Conservation (phyloP, 2,113 vertebrate species). For the Pelobates fuscus region DNA sequence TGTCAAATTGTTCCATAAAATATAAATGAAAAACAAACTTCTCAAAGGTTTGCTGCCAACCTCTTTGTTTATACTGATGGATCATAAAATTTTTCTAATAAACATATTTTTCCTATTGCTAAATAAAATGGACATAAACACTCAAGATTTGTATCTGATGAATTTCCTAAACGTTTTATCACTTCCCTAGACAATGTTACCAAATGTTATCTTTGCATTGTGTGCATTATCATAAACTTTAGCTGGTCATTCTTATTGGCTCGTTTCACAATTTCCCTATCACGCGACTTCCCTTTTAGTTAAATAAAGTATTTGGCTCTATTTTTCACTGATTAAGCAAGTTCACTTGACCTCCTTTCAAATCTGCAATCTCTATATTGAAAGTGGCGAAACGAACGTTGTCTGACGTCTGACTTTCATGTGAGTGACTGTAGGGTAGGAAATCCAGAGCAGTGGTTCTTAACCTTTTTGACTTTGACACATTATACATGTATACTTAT, state of each 20-base stretch:
- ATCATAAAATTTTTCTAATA: too few species aligned
- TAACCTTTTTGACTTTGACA: too few species aligned
- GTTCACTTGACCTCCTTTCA: slow-evolving; percentile 17
- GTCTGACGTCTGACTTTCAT: too few species aligned
- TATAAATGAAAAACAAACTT: too few species aligned
- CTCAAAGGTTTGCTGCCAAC: too few species aligned
- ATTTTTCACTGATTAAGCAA: slow-evolving; percentile 35
- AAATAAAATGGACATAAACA: background rate
- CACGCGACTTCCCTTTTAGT: slow-evolving; percentile 9
- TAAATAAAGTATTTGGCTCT: background rate
- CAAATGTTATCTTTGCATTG: slow-evolving; percentile 50
- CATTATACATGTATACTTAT: too few species aligned
- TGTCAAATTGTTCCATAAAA: too few species aligned
- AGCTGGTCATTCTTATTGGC: slow-evolving; percentile 59
- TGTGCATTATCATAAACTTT: slow-evolving; percentile 62
- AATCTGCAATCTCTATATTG: background rate
- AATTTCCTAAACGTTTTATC: slow-evolving; percentile 18
- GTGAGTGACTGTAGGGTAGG: too few species aligned
- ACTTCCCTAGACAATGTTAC: slow-evolving; percentile 31
- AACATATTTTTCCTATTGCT: background rate
- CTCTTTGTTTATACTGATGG: too few species aligned
- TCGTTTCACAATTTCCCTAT: slow-evolving; percentile 55
- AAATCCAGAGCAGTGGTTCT: too few species aligned
- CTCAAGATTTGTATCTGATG: background rate
- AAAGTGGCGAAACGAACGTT: too few species aligned